Base-by-base conservation (phyloP, 2,888 invertebrate species). In the Euspilapteryx auroguttella region DNA sequence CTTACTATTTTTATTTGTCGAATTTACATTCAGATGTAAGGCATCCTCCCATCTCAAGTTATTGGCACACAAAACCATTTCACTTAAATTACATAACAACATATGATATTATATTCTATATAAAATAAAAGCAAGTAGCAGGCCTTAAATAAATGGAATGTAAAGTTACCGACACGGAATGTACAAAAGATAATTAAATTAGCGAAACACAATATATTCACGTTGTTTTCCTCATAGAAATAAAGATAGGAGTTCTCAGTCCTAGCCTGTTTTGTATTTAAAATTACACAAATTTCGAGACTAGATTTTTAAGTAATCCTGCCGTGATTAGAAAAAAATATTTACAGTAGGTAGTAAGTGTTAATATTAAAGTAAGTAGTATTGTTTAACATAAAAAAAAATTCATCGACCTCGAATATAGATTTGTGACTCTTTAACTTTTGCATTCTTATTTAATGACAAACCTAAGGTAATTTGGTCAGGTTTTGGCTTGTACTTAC, bases 1-100 rank as follows among this genome's bases (percentile, higher is more conserved):
- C n/a, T n/a, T n/a, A 43, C 57, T 69, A 42, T 47, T 53, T 69
- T 75, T 75, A 75, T 73, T 75, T 75, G 75, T 75, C 75, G 66
- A 65, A 68, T 71, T 58, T 68, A 71, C 64, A 52, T 71, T 71
- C 68, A 64, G 50, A 66, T 61, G 56, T 73, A 73, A 73, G 73
- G 73, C 71, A 69, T 65, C 53, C 55, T 63, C 53, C 59, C 57
- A 54, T 50, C 61, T 56, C 58, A 46, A 47, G 47, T 50, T 53
- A 64, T 75, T 75, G 75, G 75, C 75, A 75, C 73, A 68, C 69
- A 54, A 54, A 56, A 58, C 66, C 68, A 49, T 31, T 28, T n/a
- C n/a, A n/a, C n/a, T n/a, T n/a, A n/a, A n/a, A n/a, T n/a, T n/a
- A n/a, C n/a, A n/a, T n/a, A n/a, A n/a, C n/a, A n/a, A n/a, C n/a